These are phyloP conservation scores for Morone saxatilis DNA, from an alignment of 2,113 vertebrate genomes.

Conservation along the genomic window DNA sequence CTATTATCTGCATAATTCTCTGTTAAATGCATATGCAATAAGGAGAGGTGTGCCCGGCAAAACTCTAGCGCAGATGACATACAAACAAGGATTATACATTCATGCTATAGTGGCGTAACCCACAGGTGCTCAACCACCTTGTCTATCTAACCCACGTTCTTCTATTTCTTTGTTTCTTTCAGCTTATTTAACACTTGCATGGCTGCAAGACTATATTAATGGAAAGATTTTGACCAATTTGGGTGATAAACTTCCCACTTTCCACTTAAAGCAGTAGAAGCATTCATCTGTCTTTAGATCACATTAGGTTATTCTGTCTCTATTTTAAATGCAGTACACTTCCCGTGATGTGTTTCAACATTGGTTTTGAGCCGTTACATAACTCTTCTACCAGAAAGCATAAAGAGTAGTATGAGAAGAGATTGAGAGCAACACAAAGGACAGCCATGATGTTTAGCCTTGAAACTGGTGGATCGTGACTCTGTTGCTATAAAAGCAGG, in stretches of 20 bases:
- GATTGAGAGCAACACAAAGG: constrained; percentile 55
- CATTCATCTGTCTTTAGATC: constrained; percentile 6
- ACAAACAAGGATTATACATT: neutral
- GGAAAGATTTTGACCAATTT: neutral
- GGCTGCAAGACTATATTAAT: neutral
- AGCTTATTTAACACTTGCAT: neutral
- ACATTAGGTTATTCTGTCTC: constrained; percentile 2
- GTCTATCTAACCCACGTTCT: constrained; percentile 1
- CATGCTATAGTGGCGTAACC: neutral
- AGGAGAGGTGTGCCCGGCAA: neutral
- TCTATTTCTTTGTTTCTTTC: neutral
- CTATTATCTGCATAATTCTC: neutral
- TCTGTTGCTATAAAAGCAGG: constrained; percentile 24
- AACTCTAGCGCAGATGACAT: neutral
- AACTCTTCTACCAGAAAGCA: constrained; percentile 11
- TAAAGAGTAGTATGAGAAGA: constrained; percentile 6
- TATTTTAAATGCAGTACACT: constrained; percentile 2
- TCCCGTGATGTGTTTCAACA: neutral
- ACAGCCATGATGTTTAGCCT: constrained; percentile 57
- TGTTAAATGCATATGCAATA: neutral
- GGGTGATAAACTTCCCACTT: constrained; percentile 14
- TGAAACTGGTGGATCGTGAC: constrained; percentile 51
- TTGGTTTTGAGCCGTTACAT: constrained; percentile 16
- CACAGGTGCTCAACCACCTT: neutral
- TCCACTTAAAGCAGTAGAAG: neutral